These are phyloP conservation scores for Limnephilus rhombicus DNA, from an alignment of 2,888 invertebrate genomes.

Conservation along the genomic window DNA sequence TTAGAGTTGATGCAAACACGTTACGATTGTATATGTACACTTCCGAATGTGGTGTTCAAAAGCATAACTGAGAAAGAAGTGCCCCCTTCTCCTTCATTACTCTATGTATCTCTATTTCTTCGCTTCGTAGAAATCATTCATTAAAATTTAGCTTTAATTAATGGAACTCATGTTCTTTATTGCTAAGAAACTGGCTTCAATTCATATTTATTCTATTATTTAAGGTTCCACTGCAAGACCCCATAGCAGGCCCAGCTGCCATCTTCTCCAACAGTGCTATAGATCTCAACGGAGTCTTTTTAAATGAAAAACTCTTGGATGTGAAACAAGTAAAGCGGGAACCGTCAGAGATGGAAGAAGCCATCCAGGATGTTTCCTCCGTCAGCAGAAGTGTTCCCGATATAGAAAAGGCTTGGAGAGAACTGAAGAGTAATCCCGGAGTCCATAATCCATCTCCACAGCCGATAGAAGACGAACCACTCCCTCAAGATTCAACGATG, in stretches of 20 bases:
- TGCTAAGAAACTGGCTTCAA: not conserved
- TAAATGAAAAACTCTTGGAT: slow-evolving; percentile 85
- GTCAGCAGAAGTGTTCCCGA: slow-evolving; percentile 81
- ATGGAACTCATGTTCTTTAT: not conserved
- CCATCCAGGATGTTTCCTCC: slow-evolving; percentile 70
- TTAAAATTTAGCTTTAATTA: not conserved
- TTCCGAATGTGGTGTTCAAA: no score
- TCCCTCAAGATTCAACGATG: slow-evolving; percentile 71
- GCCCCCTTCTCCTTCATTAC: not conserved
- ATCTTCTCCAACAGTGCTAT: slow-evolving; percentile 93
- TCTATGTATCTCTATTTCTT: not conserved
- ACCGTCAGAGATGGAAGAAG: slow-evolving; percentile 69
- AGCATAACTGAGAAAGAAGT: no score
- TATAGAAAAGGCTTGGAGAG: slow-evolving; percentile 74
- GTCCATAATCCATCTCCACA: slow-evolving; percentile 58
- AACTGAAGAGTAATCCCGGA: slow-evolving; percentile 53
- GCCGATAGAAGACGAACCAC: slow-evolving; percentile 64
- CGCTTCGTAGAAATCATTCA: not conserved
- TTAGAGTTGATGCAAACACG: no score
- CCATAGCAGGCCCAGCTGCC: slow-evolving; percentile 84
- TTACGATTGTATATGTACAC: no score
- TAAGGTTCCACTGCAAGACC: slow-evolving; percentile 75
- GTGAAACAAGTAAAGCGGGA: slow-evolving; percentile 74
- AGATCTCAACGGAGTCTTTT: slow-evolving; percentile 87
- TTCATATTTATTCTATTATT: slow-evolving; percentile 30